Percentiles rank a stretch among this genome's conserved stretches.
Conservation (phyloP, 2,888 invertebrate species). For the Pogonocherus hispidulus region DNA sequence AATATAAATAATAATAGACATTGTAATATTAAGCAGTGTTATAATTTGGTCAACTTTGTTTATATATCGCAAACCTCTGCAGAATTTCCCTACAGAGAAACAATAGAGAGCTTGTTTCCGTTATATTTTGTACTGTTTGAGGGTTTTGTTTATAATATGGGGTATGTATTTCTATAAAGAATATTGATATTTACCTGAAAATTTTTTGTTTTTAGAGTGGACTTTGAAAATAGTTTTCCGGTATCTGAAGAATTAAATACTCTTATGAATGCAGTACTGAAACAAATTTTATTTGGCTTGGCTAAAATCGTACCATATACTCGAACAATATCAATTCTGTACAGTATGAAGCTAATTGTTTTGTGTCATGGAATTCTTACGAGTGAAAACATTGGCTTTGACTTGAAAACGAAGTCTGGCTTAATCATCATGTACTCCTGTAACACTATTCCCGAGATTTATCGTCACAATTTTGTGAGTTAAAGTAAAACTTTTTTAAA, state of each 20-base stretch:
- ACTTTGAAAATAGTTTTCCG: conserved; percentile 30
- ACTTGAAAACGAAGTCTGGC: conserved; percentile 76
- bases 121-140: conserved; percentile 54
- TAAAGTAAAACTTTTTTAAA: conserved; percentile 13
- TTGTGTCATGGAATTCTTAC: conserved; percentile 56
- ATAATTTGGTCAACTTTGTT: conserved; percentile 54
- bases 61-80: conserved; percentile 48
- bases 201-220: conserved; percentile 31
- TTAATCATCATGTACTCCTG: conserved; percentile 71
- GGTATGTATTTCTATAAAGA: conserved; percentile 52
- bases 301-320: conserved; percentile 46
- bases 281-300: conserved; percentile 52
- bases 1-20: conserved; percentile 45
- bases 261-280: conserved; percentile 50
- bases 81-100: conserved; percentile 46
- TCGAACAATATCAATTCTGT: conserved; percentile 44
- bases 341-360: conserved; percentile 50
- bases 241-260: conserved; percentile 46
- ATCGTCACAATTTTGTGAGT: conserved; percentile 52
- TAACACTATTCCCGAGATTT: conserved; percentile 61
- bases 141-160: conserved; percentile 49
- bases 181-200: neutral
- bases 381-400: conserved; percentile 74
- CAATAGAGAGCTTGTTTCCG: conserved; percentile 52
- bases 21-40: conserved; percentile 50